A percentile compares a stretch with the other conserved stretches of the same genome.
Evolutionary conservation across 2,113 vertebrate genomes (phyloP).

Genomic region (Syngnathoides biaculeatus): DNA sequence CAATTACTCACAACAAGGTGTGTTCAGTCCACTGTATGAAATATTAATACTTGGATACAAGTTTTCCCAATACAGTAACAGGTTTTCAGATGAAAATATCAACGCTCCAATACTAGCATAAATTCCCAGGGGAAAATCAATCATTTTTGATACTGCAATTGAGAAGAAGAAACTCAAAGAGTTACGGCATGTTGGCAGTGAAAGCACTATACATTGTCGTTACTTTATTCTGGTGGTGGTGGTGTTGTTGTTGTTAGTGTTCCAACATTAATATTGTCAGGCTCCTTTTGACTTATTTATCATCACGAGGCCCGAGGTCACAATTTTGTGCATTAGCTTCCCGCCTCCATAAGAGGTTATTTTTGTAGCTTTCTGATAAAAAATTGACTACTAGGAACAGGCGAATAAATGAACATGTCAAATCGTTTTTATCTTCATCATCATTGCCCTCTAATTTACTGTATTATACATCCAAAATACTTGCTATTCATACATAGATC

Average conservation of each 20-base stretch:
- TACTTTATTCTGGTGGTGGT: not conserved
- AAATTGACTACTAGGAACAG: not conserved
- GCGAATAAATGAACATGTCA: not conserved
- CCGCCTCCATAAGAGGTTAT: not conserved
- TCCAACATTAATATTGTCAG: not conserved
- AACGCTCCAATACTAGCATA: too few species aligned
- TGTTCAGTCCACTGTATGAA: too few species aligned
- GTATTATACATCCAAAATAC: not conserved
- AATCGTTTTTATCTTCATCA: not conserved
- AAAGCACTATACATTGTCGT: not conserved
- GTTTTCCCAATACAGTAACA: not conserved
- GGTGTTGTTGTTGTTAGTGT: not conserved
- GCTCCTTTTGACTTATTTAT: not conserved
- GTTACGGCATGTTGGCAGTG: not conserved
- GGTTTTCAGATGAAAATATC: not conserved
- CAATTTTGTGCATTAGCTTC: conserved; percentile 2
- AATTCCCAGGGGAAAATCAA: not conserved
- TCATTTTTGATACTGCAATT: not conserved
- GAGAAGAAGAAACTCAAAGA: not conserved
- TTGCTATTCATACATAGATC: not conserved
- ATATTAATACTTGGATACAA: too few species aligned
- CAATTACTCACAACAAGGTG: too few species aligned
- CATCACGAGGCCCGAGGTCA: not conserved
- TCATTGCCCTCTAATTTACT: not conserved
- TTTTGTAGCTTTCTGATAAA: not conserved